These are phyloP conservation scores for Drosophila vallismaia DNA, from an alignment of 2,888 invertebrate species.

Conservation along the genomic window DNA sequence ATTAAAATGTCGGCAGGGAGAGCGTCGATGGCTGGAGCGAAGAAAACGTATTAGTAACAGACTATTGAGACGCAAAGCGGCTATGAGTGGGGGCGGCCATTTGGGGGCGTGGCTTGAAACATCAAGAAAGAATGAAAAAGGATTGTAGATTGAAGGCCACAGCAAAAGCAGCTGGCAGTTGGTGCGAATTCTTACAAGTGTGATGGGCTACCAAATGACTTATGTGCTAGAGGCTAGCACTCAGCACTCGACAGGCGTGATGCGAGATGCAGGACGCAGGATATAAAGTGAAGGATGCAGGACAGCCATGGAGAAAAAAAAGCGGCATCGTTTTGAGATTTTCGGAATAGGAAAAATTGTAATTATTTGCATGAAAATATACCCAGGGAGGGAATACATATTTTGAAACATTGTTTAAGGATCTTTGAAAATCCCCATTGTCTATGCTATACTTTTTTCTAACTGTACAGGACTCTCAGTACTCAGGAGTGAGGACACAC, in stretches of 20 bases:
- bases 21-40: constrained; percentile 46
- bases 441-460: neutral
- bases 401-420: neutral
- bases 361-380: neutral
- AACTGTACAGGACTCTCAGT: neutral
- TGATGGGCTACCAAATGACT: constrained; percentile 67
- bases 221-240: constrained; percentile 69
- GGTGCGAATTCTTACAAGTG: constrained; percentile 77
- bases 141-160: constrained; percentile 13
- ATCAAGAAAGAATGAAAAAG: neutral
- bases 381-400: too few species aligned
- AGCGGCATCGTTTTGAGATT: neutral
- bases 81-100: constrained; percentile 12
- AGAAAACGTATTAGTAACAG: constrained; percentile 77
- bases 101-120: constrained; percentile 11
- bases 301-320: constrained; percentile 22
- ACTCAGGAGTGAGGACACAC: too few species aligned
- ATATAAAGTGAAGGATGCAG: constrained; percentile 14
- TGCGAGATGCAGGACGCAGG: constrained; percentile 42
- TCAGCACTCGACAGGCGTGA: constrained; percentile 41
- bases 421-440: neutral
- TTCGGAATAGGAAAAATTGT: neutral
- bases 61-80: constrained; percentile 77
- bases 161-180: constrained; percentile 45
- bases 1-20: constrained; percentile 68